Evolutionary conservation across 1,140 invertebrate genomes (phyloP).

Genomic region (Asbolus verrucosus): DNA sequence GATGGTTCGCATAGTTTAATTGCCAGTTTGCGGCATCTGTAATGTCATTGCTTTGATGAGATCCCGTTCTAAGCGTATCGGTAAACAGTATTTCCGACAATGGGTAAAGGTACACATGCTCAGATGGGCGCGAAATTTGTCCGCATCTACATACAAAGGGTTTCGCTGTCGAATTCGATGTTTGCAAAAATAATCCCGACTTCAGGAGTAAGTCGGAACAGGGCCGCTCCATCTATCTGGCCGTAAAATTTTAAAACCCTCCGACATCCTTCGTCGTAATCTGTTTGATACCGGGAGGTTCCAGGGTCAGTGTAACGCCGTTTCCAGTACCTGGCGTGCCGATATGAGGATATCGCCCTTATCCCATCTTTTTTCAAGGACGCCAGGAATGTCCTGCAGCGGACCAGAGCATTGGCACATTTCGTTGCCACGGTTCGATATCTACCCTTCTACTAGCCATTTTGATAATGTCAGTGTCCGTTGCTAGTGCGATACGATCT

Average conservation of each 20-base stretch:
- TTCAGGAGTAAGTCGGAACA: no score
- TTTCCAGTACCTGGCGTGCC: neutral
- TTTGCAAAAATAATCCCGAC: no score
- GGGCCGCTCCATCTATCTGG: no score
- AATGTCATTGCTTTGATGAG: neutral
- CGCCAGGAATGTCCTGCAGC: no score
- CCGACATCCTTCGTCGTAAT: no score
- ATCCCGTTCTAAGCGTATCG: neutral
- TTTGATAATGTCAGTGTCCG: conserved; percentile 21
- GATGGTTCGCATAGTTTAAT: no score
- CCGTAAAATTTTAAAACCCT: no score
- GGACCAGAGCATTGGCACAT: no score
- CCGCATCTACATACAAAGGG: conserved; percentile 1
- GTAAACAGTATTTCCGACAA: neutral
- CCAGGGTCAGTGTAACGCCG: neutral
- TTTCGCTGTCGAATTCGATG: neutral
- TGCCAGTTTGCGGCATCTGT: neutral
- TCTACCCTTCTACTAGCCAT: conserved; percentile 16
- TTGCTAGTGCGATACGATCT: conserved; percentile 4
- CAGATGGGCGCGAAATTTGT: neutral
- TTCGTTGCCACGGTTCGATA: neutral
- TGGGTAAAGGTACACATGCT: neutral
- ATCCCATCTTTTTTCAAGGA: no score
- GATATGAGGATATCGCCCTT: no score
- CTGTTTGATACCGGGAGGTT: neutral